Evolutionary conservation across 2,797 vertebrate genomes (phyloP), one percentile per base, ranked within the genome.

Genomic region (Somateria mollissima): DNA sequence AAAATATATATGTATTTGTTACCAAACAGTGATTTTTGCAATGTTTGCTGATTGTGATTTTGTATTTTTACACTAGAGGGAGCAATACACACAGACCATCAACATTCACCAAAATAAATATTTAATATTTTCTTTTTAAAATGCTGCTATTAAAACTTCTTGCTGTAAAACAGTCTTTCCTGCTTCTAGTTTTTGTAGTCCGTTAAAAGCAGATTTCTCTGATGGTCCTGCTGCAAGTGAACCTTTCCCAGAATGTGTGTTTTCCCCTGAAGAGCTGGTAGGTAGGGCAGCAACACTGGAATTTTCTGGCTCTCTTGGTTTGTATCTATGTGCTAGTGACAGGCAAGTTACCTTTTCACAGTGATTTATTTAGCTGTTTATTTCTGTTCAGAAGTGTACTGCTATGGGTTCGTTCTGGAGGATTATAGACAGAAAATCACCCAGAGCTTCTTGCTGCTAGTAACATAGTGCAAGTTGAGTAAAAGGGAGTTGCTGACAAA

Each of bases 21-120:
- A 66, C 24, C 2, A 14, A 65, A 62, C 6, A 1, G 6, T 69
- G 34, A 19, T 16, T 25, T 57, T 66, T 32, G 19, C 2, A 37
- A 65, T 11, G 21, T 72, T 60, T 82, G 16, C 51, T 73, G 49
- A 11, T 74, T 83, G 87, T 84, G 49, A 41, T 92, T 92, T 82
- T 89, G 32, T 69, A 5, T 77, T 77, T 90, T 83, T 62, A 62
- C 96, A 37, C 94, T 94, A 96, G 95, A 87, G 95, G 95, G 96
- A 93, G 96, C 92, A 90, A 56, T 79, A 41, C 41, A 69, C 87
- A 79, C 54, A 82, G 76, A 37, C 41, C 16, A 82, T 49, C 70
- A 54, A 21, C 36, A n/a, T 37, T 61, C 53, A 32, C 39, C 28
- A 72, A 69, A 72, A 22, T 24, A 54, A 49, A 10, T 53, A 71